phyloP scores from a whole-genome alignment of 2,888 invertebrate species.

The Himalopsyche tibetana region DNA sequence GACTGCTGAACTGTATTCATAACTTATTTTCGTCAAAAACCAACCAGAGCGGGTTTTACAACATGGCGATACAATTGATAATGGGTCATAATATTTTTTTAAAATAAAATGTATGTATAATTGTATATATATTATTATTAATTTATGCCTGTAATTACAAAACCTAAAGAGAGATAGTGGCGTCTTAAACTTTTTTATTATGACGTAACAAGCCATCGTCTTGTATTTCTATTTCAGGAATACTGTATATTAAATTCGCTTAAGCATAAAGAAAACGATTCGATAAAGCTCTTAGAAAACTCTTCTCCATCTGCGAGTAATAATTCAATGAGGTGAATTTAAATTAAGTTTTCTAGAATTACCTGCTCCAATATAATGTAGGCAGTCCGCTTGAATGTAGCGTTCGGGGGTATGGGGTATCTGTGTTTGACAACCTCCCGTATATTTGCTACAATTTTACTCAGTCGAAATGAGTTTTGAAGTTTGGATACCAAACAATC shows the following conservation, averaged over 20 bases:
- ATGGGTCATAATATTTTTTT: no score
- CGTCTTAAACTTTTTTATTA: no score
- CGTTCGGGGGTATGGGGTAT: slow-evolving; percentile 14
- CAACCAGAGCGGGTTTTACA: no score
- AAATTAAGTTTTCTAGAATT: slow-evolving; percentile 60
- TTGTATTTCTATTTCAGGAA: background rate
- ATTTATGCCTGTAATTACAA: no score
- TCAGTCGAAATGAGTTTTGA: slow-evolving; percentile 62
- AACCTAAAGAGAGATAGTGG: no score
- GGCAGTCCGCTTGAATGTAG: slow-evolving; percentile 36
- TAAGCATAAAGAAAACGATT: background rate
- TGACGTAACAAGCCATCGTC: no score
- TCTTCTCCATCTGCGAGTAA: slow-evolving; percentile 42
- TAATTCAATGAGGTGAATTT: slow-evolving; percentile 58
- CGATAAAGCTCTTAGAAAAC: slow-evolving; percentile 23
- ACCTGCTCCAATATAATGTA: slow-evolving; percentile 52
- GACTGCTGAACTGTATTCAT: no score
- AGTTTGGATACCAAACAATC: slow-evolving; percentile 57
- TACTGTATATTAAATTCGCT: background rate
- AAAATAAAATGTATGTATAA: no score
- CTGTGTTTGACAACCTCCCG: slow-evolving; percentile 63
- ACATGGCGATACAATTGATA: no score
- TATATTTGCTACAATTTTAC: slow-evolving; percentile 62
- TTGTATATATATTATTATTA: no score
- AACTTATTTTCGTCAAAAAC: no score